Evolutionary conservation across 2,797 vertebrate genomes (phyloP).

Genomic region (Lacerta viridis): DNA sequence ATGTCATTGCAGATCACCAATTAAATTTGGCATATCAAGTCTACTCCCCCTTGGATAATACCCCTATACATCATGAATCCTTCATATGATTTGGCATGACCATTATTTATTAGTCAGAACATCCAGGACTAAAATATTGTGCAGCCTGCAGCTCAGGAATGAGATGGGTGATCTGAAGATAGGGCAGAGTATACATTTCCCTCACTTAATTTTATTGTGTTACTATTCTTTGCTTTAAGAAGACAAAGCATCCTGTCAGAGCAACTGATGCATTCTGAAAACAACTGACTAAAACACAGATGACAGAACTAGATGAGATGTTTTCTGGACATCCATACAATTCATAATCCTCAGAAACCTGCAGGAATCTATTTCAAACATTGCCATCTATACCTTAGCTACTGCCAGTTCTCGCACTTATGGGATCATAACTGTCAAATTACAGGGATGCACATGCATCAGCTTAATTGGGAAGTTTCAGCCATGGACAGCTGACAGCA

Average conservation of each 20-base stretch:
- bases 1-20: constrained; percentile 31
- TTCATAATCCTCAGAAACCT: constrained; percentile 31
- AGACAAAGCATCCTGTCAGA: constrained; percentile 1
- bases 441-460: constrained; percentile 34
- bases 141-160: not conserved
- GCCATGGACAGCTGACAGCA: constrained; percentile 3
- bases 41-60: constrained; percentile 1
- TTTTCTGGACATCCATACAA: constrained; percentile 18
- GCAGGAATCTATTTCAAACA: constrained; percentile 22
- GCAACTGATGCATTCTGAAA: constrained; percentile 5
- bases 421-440: constrained; percentile 37
- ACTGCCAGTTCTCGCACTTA: constrained; percentile 19
- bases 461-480: constrained; percentile 16
- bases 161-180: not conserved
- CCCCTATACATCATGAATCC: constrained; percentile 4
- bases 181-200: not conserved
- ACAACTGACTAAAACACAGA: not conserved
- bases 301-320: constrained; percentile 19
- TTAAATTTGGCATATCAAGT: constrained; percentile 24
- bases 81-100: constrained; percentile 12
- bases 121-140: not conserved
- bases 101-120: constrained; percentile 7
- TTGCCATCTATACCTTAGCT: not conserved
- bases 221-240: not conserved
- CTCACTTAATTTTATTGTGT: not conserved